Percentiles rank a stretch among this genome's conserved stretches.
phyloP scores from a whole-genome alignment of 2,113 vertebrate genomes.

The Saccopteryx leptura region DNA sequence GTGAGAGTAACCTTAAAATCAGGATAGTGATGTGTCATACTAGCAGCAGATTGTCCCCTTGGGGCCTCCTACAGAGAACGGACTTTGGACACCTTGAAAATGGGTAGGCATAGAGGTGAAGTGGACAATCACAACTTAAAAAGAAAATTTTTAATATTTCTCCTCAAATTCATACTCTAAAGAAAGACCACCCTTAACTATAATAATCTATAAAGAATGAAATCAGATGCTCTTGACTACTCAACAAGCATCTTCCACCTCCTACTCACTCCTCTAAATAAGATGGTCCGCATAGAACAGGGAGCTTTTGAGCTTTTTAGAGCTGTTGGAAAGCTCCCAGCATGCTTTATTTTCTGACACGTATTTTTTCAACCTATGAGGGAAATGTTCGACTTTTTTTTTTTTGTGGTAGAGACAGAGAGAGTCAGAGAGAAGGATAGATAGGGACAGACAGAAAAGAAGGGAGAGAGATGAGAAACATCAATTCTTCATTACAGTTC shows the following conservation, averaged over 20 bases:
- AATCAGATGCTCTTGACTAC: background rate
- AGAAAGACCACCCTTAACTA: background rate
- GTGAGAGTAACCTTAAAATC: background rate
- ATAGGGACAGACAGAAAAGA: no score
- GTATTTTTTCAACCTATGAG: constrained; percentile 33
- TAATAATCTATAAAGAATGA: background rate
- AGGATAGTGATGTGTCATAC: background rate
- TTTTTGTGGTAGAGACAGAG: background rate
- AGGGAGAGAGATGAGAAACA: no score
- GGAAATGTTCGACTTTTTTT: background rate
- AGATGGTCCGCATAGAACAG: background rate
- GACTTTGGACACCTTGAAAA: background rate
- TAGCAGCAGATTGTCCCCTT: background rate
- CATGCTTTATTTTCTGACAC: constrained; percentile 23
- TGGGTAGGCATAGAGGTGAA: background rate
- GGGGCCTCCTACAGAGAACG: background rate
- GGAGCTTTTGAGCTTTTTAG: constrained; percentile 7
- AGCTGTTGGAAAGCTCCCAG: constrained; percentile 40
- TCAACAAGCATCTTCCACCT: background rate
- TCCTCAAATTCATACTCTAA: background rate
- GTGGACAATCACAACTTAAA: background rate
- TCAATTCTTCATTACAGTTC: no score
- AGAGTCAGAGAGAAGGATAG: no score
- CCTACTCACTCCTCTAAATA: constrained; percentile 38
- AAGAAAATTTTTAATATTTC: background rate